Evolutionary conservation across 1,140 invertebrate species (phyloP).

Genomic region (Heliconius hewitsoni): DNA sequence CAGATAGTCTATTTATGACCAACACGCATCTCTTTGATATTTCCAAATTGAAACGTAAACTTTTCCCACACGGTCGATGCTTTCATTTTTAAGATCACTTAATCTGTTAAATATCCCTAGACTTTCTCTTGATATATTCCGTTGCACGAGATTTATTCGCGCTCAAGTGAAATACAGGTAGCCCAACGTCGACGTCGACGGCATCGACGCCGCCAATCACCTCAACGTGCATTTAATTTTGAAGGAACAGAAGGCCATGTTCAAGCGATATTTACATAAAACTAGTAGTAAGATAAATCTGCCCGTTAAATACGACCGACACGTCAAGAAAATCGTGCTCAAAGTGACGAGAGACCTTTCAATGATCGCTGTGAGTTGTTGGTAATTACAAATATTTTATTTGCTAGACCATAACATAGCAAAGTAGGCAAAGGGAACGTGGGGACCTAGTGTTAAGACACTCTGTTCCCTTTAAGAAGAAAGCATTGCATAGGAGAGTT

Average conservation of each 20-base stretch:
- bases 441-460: no score
- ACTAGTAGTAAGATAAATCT: constrained; percentile 8
- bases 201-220: constrained; percentile 1
- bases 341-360: not conserved
- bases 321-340: constrained; percentile 4
- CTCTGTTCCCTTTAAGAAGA: no score
- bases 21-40: no score
- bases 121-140: not conserved
- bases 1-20: no score
- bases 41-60: no score
- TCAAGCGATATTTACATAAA: constrained; percentile 3
- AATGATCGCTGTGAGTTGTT: not conserved
- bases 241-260: constrained; percentile 6
- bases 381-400: constrained; percentile 3
- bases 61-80: no score
- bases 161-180: constrained; percentile 7
- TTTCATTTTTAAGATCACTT: not conserved
- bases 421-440: no score
- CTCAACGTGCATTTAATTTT: constrained; percentile 10
- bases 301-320: constrained; percentile 8
- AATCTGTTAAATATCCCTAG: not conserved
- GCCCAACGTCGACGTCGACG: not conserved
- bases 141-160: not conserved
- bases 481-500: no score
- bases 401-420: not conserved